Conservation (phyloP, 2,797 vertebrate genomes). For the Chloroceryle amazona region DNA sequence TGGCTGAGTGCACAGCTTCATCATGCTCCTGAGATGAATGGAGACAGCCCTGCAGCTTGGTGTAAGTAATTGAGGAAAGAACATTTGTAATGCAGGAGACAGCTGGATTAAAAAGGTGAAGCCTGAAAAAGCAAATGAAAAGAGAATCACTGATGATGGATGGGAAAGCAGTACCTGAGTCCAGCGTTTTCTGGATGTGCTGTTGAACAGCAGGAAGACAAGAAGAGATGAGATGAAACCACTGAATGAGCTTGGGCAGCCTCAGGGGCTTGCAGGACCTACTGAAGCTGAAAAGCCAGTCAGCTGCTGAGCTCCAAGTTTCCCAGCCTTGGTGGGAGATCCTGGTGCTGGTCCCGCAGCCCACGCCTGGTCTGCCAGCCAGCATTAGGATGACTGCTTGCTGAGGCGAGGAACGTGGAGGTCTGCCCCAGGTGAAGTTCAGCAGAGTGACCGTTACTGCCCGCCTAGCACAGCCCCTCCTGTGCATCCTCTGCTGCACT, state of each 20-base stretch:
- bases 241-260: not conserved
- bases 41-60: not conserved
- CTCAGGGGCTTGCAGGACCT: not conserved
- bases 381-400: not conserved
- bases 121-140: slow-evolving; percentile 55
- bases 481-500: not conserved
- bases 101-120: slow-evolving; percentile 67
- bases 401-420: not conserved
- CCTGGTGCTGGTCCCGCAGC: not conserved
- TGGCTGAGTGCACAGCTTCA: not conserved
- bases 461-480: not conserved
- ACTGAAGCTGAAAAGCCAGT: not conserved
- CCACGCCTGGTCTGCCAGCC: rapidly evolving
- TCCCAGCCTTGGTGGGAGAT: not conserved
- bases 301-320: not conserved
- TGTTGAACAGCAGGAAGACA: not conserved
- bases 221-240: not conserved
- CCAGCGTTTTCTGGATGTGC: not conserved
- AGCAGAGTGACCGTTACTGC: not conserved
- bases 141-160: slow-evolving; percentile 55
- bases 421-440: not conserved
- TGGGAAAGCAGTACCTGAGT: not conserved
- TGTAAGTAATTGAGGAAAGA: slow-evolving; percentile 37
- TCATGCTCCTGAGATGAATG: not conserved
- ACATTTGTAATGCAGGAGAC: slow-evolving; percentile 60